These are phyloP conservation scores for Clamator glandarius DNA, from an alignment of 2,797 vertebrate genomes.

Conservation along the genomic window DNA sequence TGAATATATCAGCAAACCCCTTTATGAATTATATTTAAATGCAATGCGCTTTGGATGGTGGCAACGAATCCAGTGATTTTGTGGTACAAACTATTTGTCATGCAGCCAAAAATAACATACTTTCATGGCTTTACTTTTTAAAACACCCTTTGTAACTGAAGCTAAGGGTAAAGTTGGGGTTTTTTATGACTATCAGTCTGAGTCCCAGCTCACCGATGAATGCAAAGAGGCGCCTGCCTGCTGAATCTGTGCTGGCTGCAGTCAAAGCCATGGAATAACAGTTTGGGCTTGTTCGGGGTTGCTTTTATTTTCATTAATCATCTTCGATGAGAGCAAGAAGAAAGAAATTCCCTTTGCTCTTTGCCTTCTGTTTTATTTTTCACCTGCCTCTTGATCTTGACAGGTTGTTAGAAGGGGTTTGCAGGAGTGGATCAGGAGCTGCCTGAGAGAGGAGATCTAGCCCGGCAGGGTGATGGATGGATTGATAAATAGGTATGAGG, in stretches of 20 bases:
- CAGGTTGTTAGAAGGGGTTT: not conserved
- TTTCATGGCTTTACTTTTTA: not conserved
- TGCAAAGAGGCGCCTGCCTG: accelerated
- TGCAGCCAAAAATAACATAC: not conserved
- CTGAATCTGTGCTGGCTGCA: not conserved
- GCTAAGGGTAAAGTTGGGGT: not conserved
- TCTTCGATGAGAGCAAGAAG: not conserved
- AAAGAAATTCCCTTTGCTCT: not conserved
- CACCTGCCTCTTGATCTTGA: not conserved
- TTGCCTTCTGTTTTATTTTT: not conserved
- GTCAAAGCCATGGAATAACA: not conserved
- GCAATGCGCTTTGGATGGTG: not conserved
- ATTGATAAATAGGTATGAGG: not conserved
- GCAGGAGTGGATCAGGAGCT: not conserved
- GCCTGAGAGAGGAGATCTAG: accelerated
- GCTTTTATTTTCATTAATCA: not conserved
- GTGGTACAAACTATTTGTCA: not conserved
- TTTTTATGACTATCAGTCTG: not conserved
- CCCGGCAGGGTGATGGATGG: not conserved
- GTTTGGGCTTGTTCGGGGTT: not conserved
- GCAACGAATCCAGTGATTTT: not conserved
- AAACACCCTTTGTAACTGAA: not conserved
- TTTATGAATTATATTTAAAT: not conserved
- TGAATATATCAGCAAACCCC: not conserved
- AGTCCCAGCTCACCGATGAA: not conserved